A percentile compares a stretch with the other conserved stretches of the same genome.
Evolutionary conservation across 2,888 invertebrate species (phyloP).

Genomic region (Willowsia nigromaculata): DNA sequence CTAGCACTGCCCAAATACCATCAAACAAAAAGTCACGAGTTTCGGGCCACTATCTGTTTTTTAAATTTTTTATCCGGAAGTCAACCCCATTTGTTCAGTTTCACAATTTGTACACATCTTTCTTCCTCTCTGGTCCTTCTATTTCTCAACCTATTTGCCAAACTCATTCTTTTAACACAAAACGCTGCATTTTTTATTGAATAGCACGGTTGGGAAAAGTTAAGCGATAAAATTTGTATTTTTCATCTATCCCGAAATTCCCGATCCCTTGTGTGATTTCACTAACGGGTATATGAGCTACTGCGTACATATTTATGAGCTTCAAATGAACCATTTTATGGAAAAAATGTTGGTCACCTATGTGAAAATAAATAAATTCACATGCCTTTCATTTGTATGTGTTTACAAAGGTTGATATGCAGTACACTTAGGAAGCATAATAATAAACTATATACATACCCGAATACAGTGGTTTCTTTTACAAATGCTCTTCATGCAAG

Average conservation of each 20-base stretch:
- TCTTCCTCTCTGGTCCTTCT: conserved; percentile 3
- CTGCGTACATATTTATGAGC: conserved; percentile 20
- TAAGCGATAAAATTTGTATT: conserved; percentile 43
- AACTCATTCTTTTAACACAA: conserved; percentile 10
- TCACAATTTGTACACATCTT: conserved; percentile 46
- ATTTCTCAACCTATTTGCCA: neutral
- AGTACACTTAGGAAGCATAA: neutral
- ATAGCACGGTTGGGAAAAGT: conserved; percentile 50
- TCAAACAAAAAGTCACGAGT: conserved; percentile 53
- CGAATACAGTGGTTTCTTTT: neutral
- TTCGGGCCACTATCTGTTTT: conserved; percentile 55
- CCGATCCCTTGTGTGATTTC: conserved; percentile 12
- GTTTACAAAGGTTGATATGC: neutral
- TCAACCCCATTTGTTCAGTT: conserved; percentile 61
- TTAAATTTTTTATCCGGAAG: conserved; percentile 65
- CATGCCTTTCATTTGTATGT: conserved; percentile 3
- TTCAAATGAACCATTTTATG: neutral
- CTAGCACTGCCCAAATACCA: conserved; percentile 27
- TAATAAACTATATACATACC: neutral
- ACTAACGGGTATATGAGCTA: conserved; percentile 2
- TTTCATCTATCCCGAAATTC: neutral
- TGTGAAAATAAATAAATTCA: neutral
- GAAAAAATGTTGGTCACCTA: conserved; percentile 6
- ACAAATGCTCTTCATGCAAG: neutral
- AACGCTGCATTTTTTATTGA: conserved; percentile 37